Percentiles rank a stretch among this genome's conserved stretches.
Evolutionary conservation across 1,140 invertebrate species (phyloP).

Genomic region (Hyphantria cunea): DNA sequence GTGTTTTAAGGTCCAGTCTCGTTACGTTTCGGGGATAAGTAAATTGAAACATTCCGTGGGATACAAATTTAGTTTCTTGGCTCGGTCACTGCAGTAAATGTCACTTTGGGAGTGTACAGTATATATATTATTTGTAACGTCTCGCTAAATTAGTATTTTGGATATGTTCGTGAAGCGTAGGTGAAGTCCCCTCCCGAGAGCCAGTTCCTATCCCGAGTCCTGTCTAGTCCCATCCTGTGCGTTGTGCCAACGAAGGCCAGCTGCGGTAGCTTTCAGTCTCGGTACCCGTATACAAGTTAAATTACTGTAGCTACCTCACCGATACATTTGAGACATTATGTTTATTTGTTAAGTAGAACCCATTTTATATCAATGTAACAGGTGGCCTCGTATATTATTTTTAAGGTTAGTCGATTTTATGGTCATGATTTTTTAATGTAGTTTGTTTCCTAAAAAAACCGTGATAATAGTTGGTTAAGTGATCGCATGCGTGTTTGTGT

Average conservation of each 20-base stretch:
- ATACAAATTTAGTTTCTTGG: slow-evolving; percentile 50
- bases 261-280: slow-evolving; percentile 36
- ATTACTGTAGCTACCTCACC: slow-evolving; percentile 40
- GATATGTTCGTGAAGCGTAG: slow-evolving; percentile 22
- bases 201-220: slow-evolving; percentile 70
- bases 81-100: slow-evolving; percentile 24
- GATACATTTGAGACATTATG: slow-evolving; percentile 46
- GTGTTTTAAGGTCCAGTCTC: slow-evolving; percentile 50
- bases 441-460: slow-evolving; percentile 64
- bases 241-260: slow-evolving; percentile 72
- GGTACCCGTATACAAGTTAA: slow-evolving; percentile 37
- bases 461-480: slow-evolving; percentile 77
- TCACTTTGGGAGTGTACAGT: slow-evolving; percentile 18
- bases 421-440: slow-evolving; percentile 61
- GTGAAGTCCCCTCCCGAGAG: slow-evolving; percentile 48
- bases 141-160: slow-evolving; percentile 24
- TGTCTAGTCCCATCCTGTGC: slow-evolving; percentile 73
- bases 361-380: slow-evolving; percentile 53
- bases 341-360: slow-evolving; percentile 68
- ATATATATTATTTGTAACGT: slow-evolving; percentile 22
- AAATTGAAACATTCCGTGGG: slow-evolving; percentile 72
- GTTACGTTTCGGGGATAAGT: slow-evolving; percentile 62
- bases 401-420: slow-evolving; percentile 75
- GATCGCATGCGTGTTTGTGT: slow-evolving; percentile 61
- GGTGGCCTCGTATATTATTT: slow-evolving; percentile 71